Evolutionary conservation across 2,888 invertebrate genomes (phyloP).

Genomic region (Actias luna): DNA sequence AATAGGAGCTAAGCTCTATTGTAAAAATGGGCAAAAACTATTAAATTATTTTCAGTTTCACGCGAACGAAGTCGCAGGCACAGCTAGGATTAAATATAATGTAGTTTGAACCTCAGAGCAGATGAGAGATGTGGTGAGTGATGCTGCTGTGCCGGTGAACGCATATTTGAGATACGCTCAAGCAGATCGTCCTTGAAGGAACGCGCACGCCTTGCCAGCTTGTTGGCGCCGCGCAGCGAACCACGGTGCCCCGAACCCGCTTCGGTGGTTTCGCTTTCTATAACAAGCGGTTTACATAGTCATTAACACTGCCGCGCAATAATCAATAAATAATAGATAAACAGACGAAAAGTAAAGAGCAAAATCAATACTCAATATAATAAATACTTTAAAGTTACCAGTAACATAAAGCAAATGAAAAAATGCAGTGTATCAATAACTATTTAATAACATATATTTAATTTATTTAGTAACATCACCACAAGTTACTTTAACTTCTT

Average conservation of each 20-base stretch:
- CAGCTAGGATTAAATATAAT: background rate
- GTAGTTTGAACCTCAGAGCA: slow-evolving; percentile 58
- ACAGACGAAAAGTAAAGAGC: background rate
- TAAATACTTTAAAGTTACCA: background rate
- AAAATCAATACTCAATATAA: background rate
- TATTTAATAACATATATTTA: too few species aligned
- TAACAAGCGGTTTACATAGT: slow-evolving; percentile 33
- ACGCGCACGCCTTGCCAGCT: slow-evolving; percentile 92
- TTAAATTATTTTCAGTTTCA: background rate
- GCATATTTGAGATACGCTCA: slow-evolving; percentile 94
- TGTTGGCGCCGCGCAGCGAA: slow-evolving; percentile 89
- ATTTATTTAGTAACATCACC: too few species aligned
- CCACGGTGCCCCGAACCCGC: slow-evolving; percentile 87
- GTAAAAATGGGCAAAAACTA: too few species aligned
- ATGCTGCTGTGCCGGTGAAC: slow-evolving; percentile 86
- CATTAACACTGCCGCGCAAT: slow-evolving; percentile 16
- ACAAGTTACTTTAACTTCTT: background rate
- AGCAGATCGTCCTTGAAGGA: slow-evolving; percentile 96
- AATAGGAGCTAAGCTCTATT: too few species aligned
- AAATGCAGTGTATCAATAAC: too few species aligned
- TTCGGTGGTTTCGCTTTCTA: slow-evolving; percentile 75
- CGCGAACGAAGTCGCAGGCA: background rate
- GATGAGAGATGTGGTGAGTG: slow-evolving; percentile 72
- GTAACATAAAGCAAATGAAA: too few species aligned
- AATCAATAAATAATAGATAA: background rate